Evolutionary conservation across 2,888 invertebrate species (phyloP), one percentile per base, ranked within the genome.

Genomic region (Melitaea athalia): DNA sequence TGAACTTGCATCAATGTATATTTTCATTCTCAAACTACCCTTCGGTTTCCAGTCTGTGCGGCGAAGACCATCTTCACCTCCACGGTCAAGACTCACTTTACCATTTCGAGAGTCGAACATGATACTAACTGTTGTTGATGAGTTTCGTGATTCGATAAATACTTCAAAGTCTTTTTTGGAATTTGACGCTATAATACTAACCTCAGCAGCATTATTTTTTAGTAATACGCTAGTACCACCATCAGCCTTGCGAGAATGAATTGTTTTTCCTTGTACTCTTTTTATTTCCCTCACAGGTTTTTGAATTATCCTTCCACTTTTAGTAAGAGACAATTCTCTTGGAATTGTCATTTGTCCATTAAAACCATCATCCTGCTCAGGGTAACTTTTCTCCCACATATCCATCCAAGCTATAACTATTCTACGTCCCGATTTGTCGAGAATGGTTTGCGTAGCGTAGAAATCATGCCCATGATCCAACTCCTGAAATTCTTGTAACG

Each of bases 301-400:
- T 70, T 91, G 91, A 7, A 85, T 55, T 1, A 91, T 67, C 15
- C 50, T 75, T 3, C 79, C 77, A 42, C 86, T 74, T 65, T 72
- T 50, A 0, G 80, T 74, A 0, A 93, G 72, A 0, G 71, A 73
- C n/a, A 93, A 73, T 59, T 72, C 73, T 75, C 93, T 84, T 0
- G 89, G 81, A 5, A 93, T 72, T 4, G 89, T 88, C 81, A 91
- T 85, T 55, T 82, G 82, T 2, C 93, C 93, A n/a, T 87, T 84
- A 72, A 85, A 93, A 3, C 89, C 89, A 64, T 88, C 84, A 0
- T 77, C 50, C 7, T 81, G 78, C 65, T 92, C 91, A 0, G 90
- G 87, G 72, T 91, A 92, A 7, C 68, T 55, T 31, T 81, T 72
- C 5, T 89, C 88, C 93, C 93, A 93, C 89, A 88, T 92, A 72